A percentile compares a stretch with the other conserved stretches of the same genome.
phyloP scores from a whole-genome alignment of 1,140 invertebrate species.

The Euwallacea fornicatus region DNA sequence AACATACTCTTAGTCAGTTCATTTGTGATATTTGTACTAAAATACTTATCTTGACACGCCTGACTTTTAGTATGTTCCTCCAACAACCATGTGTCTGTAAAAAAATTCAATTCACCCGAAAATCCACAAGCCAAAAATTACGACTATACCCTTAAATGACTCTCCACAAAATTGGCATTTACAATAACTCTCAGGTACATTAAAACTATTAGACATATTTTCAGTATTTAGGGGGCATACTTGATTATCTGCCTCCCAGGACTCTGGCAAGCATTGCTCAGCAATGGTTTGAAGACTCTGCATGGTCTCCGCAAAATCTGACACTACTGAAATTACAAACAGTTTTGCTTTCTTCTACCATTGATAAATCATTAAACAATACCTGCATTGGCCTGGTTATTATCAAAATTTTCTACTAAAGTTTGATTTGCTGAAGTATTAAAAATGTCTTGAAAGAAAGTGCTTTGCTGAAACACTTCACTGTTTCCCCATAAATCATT shows the following conservation, averaged over 20 bases:
- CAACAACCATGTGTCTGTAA: conserved; percentile 51
- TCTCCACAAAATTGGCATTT: conserved; percentile 52
- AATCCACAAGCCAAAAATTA: background rate
- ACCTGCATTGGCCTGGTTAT: conserved; percentile 46
- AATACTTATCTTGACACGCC: conserved; percentile 48
- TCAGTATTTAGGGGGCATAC: conserved; percentile 38
- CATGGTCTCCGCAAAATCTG: conserved; percentile 53
- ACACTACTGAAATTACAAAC: conserved; percentile 34
- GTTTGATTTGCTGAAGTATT: conserved; percentile 48
- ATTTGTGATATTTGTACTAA: conserved; percentile 43
- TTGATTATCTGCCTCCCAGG: conserved; percentile 41
- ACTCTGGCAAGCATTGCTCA: conserved; percentile 50
- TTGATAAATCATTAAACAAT: conserved; percentile 6
- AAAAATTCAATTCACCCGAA: background rate
- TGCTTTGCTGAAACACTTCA: conserved; percentile 49
- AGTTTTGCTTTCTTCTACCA: background rate
- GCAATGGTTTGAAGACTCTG: conserved; percentile 53
- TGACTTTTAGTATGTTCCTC: conserved; percentile 52
- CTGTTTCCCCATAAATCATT: conserved; percentile 45
- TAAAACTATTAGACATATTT: conserved; percentile 47
- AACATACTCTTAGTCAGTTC: conserved; percentile 44
- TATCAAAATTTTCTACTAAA: conserved; percentile 50
- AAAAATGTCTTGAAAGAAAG: conserved; percentile 52
- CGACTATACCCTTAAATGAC: conserved; percentile 46
- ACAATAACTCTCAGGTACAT: conserved; percentile 44